phyloP scores from a whole-genome alignment of 2,113 vertebrate species.

The Pituophis catenifer region DNA sequence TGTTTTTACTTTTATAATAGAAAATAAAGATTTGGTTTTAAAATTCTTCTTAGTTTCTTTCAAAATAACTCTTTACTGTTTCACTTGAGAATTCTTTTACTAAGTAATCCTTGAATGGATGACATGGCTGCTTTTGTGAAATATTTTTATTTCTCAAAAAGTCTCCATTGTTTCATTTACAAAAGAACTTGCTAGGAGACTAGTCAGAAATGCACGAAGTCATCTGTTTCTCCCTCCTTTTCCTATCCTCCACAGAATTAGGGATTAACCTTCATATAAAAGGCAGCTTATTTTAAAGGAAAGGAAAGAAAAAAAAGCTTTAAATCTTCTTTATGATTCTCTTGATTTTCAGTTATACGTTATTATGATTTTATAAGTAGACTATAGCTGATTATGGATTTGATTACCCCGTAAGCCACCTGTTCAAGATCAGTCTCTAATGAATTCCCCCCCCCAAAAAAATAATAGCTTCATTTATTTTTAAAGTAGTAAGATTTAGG shows the following conservation, averaged over 20 bases:
- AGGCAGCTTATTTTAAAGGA: constrained; percentile 45
- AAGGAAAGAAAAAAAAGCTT: constrained; percentile 17
- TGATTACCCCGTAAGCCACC: constrained; percentile 22
- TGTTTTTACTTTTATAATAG: background rate
- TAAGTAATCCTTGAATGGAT: constrained; percentile 64
- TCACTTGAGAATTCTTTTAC: constrained; percentile 46
- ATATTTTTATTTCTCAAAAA: constrained; percentile 67
- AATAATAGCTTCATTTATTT: constrained; percentile 39
- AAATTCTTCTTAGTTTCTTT: constrained; percentile 33
- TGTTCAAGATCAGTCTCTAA: constrained; percentile 41
- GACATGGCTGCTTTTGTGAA: constrained; percentile 63
- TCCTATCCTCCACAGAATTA: constrained; percentile 48
- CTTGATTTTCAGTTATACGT: constrained; percentile 19
- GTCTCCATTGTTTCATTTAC: constrained; percentile 60
- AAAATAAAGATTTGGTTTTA: constrained; percentile 17
- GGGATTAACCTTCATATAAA: constrained; percentile 61
- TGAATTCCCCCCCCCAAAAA: constrained; percentile 3
- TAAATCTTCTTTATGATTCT: background rate
- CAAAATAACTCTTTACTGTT: constrained; percentile 46
- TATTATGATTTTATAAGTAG: constrained; percentile 43
- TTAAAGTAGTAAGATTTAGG: constrained; percentile 28
- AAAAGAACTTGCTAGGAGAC: constrained; percentile 66
- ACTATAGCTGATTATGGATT: constrained; percentile 28
- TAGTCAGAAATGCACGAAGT: constrained; percentile 64
- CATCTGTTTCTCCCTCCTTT: constrained; percentile 45